A percentile compares a stretch with the other conserved stretches of the same genome.
Conservation (phyloP, 2,113 vertebrate genomes). For the Scytalopus superciliaris region DNA sequence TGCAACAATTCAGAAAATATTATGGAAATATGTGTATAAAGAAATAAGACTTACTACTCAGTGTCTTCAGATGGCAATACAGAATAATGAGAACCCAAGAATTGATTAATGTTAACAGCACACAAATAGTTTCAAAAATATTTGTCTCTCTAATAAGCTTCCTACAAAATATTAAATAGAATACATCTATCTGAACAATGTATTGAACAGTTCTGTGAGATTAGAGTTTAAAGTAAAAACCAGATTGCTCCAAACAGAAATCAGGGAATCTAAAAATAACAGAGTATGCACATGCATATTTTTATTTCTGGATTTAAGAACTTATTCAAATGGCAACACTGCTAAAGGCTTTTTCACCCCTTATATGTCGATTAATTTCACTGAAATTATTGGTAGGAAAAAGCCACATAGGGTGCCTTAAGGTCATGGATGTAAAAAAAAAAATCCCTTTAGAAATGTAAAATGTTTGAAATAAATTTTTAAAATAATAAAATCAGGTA, state of each 20-base stretch:
- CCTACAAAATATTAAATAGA: not conserved
- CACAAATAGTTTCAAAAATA: not conserved
- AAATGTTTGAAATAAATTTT: not conserved
- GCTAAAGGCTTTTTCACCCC: not conserved
- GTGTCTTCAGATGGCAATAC: not conserved
- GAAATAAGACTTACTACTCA: not conserved
- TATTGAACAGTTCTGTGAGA: not conserved
- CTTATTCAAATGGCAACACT: not conserved
- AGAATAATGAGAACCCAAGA: not conserved
- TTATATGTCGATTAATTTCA: not conserved
- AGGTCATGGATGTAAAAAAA: not conserved
- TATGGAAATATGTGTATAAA: not conserved
- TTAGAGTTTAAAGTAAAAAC: not conserved
- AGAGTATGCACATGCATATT: not conserved
- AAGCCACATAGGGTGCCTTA: not conserved
- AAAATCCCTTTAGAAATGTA: not conserved
- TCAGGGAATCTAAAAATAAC: not conserved
- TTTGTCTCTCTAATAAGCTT: not conserved
- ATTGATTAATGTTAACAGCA: not conserved
- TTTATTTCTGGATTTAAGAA: not conserved
- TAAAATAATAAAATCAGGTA: not conserved
- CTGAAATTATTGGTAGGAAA: not conserved
- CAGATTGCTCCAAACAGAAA: not conserved
- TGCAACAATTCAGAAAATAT: not conserved
- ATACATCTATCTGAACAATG: not conserved